Evolutionary conservation across 1,140 invertebrate genomes (phyloP).

Genomic region (Gonatopus flavifemur): DNA sequence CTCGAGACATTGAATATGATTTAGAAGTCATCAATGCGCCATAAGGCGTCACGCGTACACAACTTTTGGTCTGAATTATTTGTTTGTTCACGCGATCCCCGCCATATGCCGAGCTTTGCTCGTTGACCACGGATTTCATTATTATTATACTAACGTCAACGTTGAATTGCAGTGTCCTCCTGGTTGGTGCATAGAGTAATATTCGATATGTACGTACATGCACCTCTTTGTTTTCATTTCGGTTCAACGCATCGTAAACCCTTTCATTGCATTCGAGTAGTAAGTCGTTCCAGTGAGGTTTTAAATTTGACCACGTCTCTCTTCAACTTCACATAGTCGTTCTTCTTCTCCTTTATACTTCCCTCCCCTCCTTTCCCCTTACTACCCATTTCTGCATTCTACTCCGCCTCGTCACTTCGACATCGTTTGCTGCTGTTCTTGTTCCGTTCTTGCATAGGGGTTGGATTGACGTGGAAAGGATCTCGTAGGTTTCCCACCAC

Average conservation of each 20-base stretch:
- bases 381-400: no score
- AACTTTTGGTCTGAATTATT: constrained; percentile 7
- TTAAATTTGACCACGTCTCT: constrained; percentile 10
- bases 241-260: constrained; percentile 27
- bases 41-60: constrained; percentile 38
- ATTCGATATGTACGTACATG: no score
- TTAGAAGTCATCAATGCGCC: constrained; percentile 36
- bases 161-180: constrained; percentile 21
- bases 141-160: constrained; percentile 29
- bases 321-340: neutral
- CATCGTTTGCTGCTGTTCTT: constrained; percentile 2
- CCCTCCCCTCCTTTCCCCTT: neutral
- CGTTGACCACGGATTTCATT: no score
- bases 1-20: constrained; percentile 29
- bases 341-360: neutral
- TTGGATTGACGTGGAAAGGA: no score
- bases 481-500: no score
- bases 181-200: constrained; percentile 22
- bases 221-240: constrained; percentile 43
- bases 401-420: constrained; percentile 5
- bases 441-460: constrained; percentile 13
- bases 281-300: no score
- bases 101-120: constrained; percentile 35
- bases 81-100: constrained; percentile 22
- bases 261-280: constrained; percentile 17